Evolutionary conservation across 1,140 invertebrate species (phyloP).

Genomic region (Halyomorpha halys): DNA sequence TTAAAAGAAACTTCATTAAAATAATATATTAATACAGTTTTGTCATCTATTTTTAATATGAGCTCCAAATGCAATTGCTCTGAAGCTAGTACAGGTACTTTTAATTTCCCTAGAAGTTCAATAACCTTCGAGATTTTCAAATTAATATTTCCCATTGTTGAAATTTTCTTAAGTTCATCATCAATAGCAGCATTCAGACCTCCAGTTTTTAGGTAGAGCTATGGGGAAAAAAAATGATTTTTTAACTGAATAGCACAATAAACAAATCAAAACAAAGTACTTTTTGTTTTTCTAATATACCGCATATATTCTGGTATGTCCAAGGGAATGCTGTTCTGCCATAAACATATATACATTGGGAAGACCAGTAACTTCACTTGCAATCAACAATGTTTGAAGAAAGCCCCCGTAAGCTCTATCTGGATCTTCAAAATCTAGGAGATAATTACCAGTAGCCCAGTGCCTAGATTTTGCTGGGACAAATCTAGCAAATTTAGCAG

Average conservation of each 20-base stretch:
- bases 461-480: constrained; percentile 39
- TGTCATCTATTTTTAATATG: constrained; percentile 46
- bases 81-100: constrained; percentile 38
- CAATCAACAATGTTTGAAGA: constrained; percentile 47
- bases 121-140: constrained; percentile 39
- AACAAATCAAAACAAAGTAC: constrained; percentile 14
- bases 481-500: constrained; percentile 47
- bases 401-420: constrained; percentile 48
- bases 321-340: constrained; percentile 47
- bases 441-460: constrained; percentile 51
- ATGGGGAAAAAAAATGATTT: neutral
- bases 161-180: constrained; percentile 34
- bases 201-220: constrained; percentile 48
- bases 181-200: constrained; percentile 37
- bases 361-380: constrained; percentile 47
- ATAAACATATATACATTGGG: constrained; percentile 48
- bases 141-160: constrained; percentile 36
- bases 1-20: constrained; percentile 45
- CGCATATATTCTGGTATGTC: constrained; percentile 43
- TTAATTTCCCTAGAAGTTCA: constrained; percentile 41
- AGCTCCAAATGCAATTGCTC: constrained; percentile 46
- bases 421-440: constrained; percentile 50
- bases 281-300: constrained; percentile 35
- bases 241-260: constrained; percentile 2
- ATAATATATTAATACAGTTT: constrained; percentile 46